Conservation (phyloP, 2,797 vertebrate species). For the Anniella stebbinsi region DNA sequence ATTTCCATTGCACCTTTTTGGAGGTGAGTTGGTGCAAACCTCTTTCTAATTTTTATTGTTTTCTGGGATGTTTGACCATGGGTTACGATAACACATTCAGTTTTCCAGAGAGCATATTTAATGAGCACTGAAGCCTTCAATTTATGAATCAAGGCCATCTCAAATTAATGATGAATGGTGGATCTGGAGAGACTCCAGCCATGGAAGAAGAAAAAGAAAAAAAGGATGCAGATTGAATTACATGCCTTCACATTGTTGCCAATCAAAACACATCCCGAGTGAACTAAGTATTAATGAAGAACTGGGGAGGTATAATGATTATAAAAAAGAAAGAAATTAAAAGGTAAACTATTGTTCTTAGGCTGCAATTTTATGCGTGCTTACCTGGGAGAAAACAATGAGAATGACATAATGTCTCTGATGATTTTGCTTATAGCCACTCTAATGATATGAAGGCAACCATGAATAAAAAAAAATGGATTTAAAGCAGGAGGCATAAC, state of each 20-base stretch:
- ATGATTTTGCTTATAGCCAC: not conserved
- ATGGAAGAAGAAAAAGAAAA: too few species aligned
- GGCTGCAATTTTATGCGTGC: not conserved
- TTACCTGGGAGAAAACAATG: not conserved
- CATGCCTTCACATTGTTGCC: not conserved
- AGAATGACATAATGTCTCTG: not conserved
- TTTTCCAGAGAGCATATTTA: not conserved
- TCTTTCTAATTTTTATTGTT: not conserved
- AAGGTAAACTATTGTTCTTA: not conserved
- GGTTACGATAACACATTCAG: not conserved
- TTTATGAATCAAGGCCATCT: conserved; percentile 10
- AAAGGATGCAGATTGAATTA: not conserved
- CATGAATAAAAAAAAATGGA: not conserved
- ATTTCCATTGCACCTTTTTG: not conserved
- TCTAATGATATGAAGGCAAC: not conserved
- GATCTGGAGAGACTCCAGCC: not conserved
- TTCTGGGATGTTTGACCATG: not conserved
- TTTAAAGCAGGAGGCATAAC: not conserved
- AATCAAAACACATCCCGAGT: not conserved
- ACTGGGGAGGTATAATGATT: not conserved
- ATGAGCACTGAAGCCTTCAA: not conserved
- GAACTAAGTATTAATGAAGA: not conserved
- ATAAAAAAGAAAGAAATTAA: not conserved
- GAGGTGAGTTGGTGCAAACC: not conserved
- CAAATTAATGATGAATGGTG: not conserved